Evolutionary conservation across 2,888 invertebrate genomes (phyloP).

Genomic region (Hoplodrina blanda): DNA sequence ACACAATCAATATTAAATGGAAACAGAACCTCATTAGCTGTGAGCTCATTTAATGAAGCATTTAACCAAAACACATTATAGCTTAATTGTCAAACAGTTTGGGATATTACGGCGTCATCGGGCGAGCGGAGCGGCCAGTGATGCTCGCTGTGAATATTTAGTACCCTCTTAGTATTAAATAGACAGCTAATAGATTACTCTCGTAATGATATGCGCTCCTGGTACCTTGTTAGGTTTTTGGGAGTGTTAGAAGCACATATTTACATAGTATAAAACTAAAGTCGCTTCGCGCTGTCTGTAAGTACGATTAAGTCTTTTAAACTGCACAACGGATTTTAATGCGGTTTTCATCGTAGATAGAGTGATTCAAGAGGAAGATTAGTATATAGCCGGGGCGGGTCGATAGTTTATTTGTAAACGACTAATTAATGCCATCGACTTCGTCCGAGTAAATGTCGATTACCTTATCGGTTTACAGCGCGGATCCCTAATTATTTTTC

Average conservation of each 20-base stretch:
- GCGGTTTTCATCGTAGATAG: no score
- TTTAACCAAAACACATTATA: slow-evolving; percentile 39
- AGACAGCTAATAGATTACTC: slow-evolving; percentile 28
- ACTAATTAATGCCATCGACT: no score
- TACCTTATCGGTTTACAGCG: no score
- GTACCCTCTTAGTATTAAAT: slow-evolving; percentile 11
- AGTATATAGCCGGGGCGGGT: no score
- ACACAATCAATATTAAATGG: slow-evolving; percentile 20
- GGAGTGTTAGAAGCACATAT: background rate
- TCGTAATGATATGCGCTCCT: slow-evolving; percentile 19
- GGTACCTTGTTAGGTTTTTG: slow-evolving; percentile 18
- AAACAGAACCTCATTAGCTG: slow-evolving; percentile 15
- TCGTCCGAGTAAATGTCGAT: no score
- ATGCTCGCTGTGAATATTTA: slow-evolving; percentile 30
- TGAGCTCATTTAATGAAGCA: slow-evolving; percentile 33
- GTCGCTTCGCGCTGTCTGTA: no score
- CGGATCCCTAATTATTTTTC: no score
- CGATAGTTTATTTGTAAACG: no score
- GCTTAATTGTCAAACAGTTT: slow-evolving; percentile 34
- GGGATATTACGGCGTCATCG: slow-evolving; percentile 36
- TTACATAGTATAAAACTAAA: no score
- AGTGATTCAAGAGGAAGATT: no score
- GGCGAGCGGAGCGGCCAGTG: background rate
- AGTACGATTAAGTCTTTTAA: no score
- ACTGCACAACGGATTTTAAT: no score